phyloP scores from a whole-genome alignment of 2,113 vertebrate genomes.

The Thinocorus orbignyianus region DNA sequence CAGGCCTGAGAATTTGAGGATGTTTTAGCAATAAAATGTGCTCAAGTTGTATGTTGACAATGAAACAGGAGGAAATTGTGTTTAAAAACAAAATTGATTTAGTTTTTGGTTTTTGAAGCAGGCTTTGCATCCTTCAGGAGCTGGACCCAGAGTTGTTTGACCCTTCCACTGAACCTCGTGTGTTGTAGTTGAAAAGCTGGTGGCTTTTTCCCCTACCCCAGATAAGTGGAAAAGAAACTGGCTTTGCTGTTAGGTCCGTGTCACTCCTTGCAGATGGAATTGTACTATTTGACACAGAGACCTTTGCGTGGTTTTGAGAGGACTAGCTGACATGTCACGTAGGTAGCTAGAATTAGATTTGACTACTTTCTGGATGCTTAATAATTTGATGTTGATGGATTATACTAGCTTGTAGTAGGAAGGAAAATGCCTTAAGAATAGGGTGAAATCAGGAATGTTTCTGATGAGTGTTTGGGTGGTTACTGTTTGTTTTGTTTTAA shows the following conservation, averaged over 20 bases:
- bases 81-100: not conserved
- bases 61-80: not conserved
- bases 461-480: not conserved
- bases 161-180: accelerated
- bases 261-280: not conserved
- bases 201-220: not conserved
- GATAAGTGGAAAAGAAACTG: accelerated
- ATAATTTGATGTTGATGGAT: not conserved
- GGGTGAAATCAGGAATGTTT: not conserved
- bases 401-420: not conserved
- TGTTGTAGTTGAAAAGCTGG: not conserved
- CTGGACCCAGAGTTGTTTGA: accelerated
- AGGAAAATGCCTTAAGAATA: not conserved
- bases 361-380: not conserved
- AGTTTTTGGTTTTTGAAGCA: not conserved
- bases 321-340: accelerated
- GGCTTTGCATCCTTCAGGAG: not conserved
- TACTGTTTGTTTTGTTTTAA: not conserved
- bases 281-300: not conserved
- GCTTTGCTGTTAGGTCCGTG: accelerated
- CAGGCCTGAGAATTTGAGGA: not conserved
- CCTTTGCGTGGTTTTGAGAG: not conserved
- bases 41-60: not conserved
- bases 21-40: not conserved
- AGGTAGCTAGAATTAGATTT: not conserved